Base-by-base conservation (phyloP, 2,797 vertebrate species). In the Cygnus olor region DNA sequence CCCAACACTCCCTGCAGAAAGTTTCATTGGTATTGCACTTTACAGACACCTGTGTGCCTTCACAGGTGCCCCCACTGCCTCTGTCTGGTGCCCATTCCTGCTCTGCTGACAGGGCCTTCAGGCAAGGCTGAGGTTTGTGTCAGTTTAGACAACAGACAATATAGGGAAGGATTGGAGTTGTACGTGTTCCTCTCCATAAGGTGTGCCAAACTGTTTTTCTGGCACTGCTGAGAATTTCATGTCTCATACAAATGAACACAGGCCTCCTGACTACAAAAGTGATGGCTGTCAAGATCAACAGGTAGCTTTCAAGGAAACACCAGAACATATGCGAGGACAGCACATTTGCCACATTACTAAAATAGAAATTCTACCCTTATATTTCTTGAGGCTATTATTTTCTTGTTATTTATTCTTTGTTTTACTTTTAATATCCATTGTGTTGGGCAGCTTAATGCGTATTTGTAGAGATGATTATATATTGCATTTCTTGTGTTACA, bases 351-450 rank as follows among this genome's bases (percentile, higher is more conserved):
- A 79, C 42, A 64, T 71, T 80, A 64, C 25, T 70, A 66, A 85
- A 79, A 56, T 18, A 61, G 32, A 6, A 76, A 38, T 54, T 90
- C 65, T 58, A 54, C 61, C 34, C 25, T 81, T 91, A 6, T 38
- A 36, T 87, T 92, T 91, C 91, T 93, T 45, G 30, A 83, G 77
- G 78, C 85, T 94, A 76, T 25, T 58, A 94, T 85, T 85, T 66
- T 88, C 71, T 77, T 84, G 21, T 60, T 88, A 89, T 66, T 91
- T 89, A 58, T 94, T 89, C 57, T 89, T 80, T 65, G 34, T 82
- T 90, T 89, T 38, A 51, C 72, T 91, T 71, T 90, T 82, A 83
- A 71, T 72, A 66, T 53, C 63, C 34, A n/a, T 79, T 58, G 49
- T 65, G 45, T 76, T 30, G 14, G 21, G 21, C 47, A 76, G 60